phyloP scores from a whole-genome alignment of 2,888 invertebrate genomes.

The Cephus runcator region DNA sequence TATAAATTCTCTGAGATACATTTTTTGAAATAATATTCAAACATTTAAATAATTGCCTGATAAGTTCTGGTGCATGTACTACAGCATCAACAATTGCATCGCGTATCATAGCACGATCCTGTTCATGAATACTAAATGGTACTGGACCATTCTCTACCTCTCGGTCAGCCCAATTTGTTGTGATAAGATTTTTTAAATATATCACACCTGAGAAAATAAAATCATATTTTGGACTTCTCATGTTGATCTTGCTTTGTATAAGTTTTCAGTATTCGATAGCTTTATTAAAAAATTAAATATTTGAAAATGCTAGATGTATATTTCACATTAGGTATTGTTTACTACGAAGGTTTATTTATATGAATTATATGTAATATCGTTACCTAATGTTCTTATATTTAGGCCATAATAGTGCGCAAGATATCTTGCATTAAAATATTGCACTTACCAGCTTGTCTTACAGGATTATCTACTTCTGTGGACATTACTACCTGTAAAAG shows the following conservation, averaged over 20 bases:
- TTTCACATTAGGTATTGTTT: background rate
- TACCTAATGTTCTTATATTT: too few relatives aligned
- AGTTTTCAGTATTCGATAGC: constrained; percentile 2
- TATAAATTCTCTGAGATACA: background rate
- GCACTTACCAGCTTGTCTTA: constrained; percentile 85
- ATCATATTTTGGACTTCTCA: background rate
- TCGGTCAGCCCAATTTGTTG: constrained; percentile 88
- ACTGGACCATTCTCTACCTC: constrained; percentile 79
- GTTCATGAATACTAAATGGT: constrained; percentile 93
- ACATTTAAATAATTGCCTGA: constrained; percentile 63
- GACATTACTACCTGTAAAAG: constrained; percentile 94
- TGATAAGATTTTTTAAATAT: constrained; percentile 94
- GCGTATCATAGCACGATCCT: constrained; percentile 92
- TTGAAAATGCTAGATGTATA: background rate
- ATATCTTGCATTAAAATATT: background rate
- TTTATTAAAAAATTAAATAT: constrained; percentile 2
- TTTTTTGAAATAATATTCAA: background rate
- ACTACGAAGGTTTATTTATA: too few relatives aligned
- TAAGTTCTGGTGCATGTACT: constrained; percentile 90
- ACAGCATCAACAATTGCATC: constrained; percentile 96
- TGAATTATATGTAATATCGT: too few relatives aligned
- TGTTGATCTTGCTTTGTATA: background rate
- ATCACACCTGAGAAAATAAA: constrained; percentile 74
- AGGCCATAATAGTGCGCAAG: too few relatives aligned
- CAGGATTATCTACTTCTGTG: constrained; percentile 88